phyloP scores from a whole-genome alignment of 2,797 vertebrate species.

The Melanotaenia nigrans region DNA sequence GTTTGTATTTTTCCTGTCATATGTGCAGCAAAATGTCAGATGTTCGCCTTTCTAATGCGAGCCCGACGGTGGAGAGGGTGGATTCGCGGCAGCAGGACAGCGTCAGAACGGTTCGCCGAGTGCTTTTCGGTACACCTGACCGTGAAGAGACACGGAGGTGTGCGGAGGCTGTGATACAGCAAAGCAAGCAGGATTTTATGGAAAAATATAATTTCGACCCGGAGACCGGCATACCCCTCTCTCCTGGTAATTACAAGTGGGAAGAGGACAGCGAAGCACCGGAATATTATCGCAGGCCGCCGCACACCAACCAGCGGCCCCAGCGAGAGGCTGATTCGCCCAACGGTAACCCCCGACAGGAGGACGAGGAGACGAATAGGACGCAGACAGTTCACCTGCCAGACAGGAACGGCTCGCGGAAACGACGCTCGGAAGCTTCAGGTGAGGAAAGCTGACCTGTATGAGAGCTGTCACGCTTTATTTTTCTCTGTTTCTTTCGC shows the following conservation, averaged over 20 bases:
- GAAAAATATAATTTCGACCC: slow-evolving; percentile 91
- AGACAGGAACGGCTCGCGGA: slow-evolving; percentile 58
- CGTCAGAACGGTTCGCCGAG: slow-evolving; percentile 87
- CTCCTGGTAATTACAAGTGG: slow-evolving; percentile 87
- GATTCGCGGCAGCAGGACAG: slow-evolving; percentile 87
- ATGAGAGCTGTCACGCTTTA: neutral
- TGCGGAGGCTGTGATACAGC: slow-evolving; percentile 70
- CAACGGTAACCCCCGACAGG: slow-evolving; percentile 62
- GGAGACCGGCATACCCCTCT: slow-evolving; percentile 81
- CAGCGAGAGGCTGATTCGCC: slow-evolving; percentile 69
- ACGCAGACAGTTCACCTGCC: slow-evolving; percentile 41
- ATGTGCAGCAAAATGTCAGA: slow-evolving; percentile 92
- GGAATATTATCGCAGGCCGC: slow-evolving; percentile 86
- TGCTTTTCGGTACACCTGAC: slow-evolving; percentile 89
- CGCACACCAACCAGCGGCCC: slow-evolving; percentile 64
- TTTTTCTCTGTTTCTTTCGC: neutral
- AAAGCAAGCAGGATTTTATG: slow-evolving; percentile 78
- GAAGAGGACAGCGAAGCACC: slow-evolving; percentile 83
- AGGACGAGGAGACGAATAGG: slow-evolving; percentile 13
- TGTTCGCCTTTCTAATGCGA: slow-evolving; percentile 94
- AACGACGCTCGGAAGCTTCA: slow-evolving; percentile 80
- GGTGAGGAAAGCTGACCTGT: slow-evolving; percentile 72
- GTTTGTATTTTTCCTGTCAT: slow-evolving; percentile 46
- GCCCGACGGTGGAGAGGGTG: slow-evolving; percentile 93
- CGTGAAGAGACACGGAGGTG: slow-evolving; percentile 82